Evolutionary conservation across 2,797 vertebrate species (phyloP), one percentile per base, ranked within the genome.

Genomic region (Dendrocincla fuliginosa): DNA sequence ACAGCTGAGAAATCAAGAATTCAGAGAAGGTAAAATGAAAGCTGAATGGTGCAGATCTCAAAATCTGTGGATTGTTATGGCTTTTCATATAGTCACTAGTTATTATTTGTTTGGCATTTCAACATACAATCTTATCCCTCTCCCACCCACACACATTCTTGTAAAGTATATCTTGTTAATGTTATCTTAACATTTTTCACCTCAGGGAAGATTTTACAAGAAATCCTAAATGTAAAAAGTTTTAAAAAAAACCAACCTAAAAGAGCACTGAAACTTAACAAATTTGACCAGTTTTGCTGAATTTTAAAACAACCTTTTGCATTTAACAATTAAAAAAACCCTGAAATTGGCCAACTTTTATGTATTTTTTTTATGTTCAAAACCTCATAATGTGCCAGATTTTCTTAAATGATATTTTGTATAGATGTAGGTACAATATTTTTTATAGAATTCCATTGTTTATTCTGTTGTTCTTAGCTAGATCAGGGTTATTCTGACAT

Each of bases 131-230:
- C 57, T 71, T 93, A 80, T 65, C 79, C 80, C 37, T 84, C 50
- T 93, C 57, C 75, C 85, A 89, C 93, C 82, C 84, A 86, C 85
- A 81, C 79, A 81, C 93, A 91, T 93, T 95, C 93, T 93, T 89
- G 53, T 59, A 47, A 95, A 84, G 74, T 84, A 13, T 94, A 91
- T 93, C 83, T 78, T 95, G 71, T 73, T 95, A 90, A 77, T 80
- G 71, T 95, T 96, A 82, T 84, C 77, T 84, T 89, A 83, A 85
- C 68, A 78, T 77, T 85, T 95, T 96, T 85, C 35, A 78, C 81
- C 61, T 37, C 25, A 12, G 79, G 52, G 50, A 91, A 69, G 19
- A 33, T 90, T 81, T 93, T 61, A 47, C 20, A 56, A 86, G 56
- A 84, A 87, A 60, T 42, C 52, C 37, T 91, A 9, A 35, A 93